Evolutionary conservation across 2,888 invertebrate species (phyloP).

Genomic region (Bruchidius siliquastri): DNA sequence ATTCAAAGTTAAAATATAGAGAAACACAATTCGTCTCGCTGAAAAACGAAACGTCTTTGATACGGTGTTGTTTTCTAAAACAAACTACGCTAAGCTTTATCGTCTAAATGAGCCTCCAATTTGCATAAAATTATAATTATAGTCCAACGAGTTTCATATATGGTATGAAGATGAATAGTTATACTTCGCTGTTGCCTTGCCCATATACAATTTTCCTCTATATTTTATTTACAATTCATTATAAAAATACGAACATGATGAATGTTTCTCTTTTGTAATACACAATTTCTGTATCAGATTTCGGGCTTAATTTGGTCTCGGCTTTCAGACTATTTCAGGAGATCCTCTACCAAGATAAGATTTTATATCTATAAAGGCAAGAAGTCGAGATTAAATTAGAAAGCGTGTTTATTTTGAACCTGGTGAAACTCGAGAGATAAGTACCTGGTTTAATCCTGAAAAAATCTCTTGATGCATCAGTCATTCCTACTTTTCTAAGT

Average conservation of each 20-base stretch:
- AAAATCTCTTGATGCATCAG: neutral
- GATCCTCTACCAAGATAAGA: neutral
- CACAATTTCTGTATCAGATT: slow-evolving; percentile 17
- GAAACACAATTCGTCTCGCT: neutral
- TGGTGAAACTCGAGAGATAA: neutral
- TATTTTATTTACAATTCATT: slow-evolving; percentile 13
- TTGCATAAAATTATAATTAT: slow-evolving; percentile 30
- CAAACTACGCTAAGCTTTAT: neutral
- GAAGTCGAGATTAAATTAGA: neutral
- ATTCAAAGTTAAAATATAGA: too few species aligned
- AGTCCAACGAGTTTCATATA: slow-evolving; percentile 19
- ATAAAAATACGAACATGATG: slow-evolving; percentile 13
- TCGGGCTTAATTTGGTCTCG: slow-evolving; percentile 5
- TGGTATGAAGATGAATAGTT: slow-evolving; percentile 25
- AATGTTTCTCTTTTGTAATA: slow-evolving; percentile 12
- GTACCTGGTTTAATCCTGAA: neutral
- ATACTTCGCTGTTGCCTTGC: slow-evolving; percentile 8
- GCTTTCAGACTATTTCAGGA: neutral
- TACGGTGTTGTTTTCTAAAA: neutral
- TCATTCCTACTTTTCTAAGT: too few species aligned
- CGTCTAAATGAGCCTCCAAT: slow-evolving; percentile 19
- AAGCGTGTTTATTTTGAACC: neutral
- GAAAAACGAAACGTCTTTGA: neutral
- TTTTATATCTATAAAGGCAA: neutral
- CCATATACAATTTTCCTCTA: slow-evolving; percentile 18